Evolutionary conservation across 2,797 vertebrate genomes (phyloP).

Genomic region (Chromobotia macracanthus): DNA sequence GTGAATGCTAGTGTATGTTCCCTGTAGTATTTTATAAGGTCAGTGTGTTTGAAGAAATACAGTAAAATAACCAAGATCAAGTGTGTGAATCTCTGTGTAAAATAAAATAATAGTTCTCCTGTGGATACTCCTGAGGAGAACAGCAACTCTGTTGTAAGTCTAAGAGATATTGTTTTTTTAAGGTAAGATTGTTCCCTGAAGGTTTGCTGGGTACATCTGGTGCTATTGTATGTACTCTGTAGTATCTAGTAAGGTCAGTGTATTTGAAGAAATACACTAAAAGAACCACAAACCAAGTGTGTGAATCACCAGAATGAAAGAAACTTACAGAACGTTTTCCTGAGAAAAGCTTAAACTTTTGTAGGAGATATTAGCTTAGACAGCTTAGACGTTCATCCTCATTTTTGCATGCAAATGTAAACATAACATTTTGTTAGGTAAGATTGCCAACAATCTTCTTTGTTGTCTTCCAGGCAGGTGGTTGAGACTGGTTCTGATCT

Average conservation of each 20-base stretch:
- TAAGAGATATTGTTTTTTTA: constrained; percentile 20
- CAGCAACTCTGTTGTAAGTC: neutral
- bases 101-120: constrained; percentile 3
- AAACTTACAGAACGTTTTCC: neutral
- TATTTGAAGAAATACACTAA: constrained; percentile 7
- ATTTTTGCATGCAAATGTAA: neutral
- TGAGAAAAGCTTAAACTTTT: neutral
- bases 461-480: constrained; percentile 6
- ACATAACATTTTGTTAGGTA: neutral
- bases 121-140: constrained; percentile 19
- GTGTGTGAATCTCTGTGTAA: neutral
- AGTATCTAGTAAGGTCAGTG: constrained; percentile 25
- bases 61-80: constrained; percentile 22
- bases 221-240: constrained; percentile 38
- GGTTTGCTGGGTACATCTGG: constrained; percentile 33
- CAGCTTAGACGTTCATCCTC: neutral
- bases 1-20: constrained; percentile 43
- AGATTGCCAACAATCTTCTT: neutral
- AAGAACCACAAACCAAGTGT: neutral
- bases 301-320: neutral
- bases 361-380: neutral
- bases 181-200: constrained; percentile 28
- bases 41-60: constrained; percentile 21
- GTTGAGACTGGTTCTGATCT: constrained; percentile 28
- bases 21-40: constrained; percentile 46